Evolutionary conservation across 2,888 invertebrate species (phyloP), one percentile per base, ranked within the genome.

Genomic region (Chaitophorus viminalis): DNA sequence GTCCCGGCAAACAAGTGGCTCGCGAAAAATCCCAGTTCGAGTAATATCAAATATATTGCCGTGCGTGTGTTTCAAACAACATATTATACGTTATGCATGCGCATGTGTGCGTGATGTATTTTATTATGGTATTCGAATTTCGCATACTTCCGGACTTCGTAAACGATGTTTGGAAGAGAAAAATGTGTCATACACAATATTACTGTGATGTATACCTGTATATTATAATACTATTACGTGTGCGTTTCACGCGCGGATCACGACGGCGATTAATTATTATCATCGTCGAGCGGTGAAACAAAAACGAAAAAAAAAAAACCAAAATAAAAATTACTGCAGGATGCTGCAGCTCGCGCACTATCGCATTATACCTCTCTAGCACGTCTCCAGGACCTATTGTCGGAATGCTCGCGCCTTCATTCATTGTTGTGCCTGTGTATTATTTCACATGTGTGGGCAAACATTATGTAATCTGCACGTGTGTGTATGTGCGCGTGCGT

Each of bases 401-500:
- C 85, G 52, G 33, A n/a, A 25, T 11, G 46, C 36, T 77, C 86
- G 86, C 86, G 86, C 86, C 86, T 87, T 81, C 86, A 60, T 87
- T 79, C 72, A 87, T 87, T 87, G 86, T 86, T 78, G 70, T 79
- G 21, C 46, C 46, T 33, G 33, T 25, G 79, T 74, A 68, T 87
- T 79, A 68, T 39, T 79, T 81, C 79, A 74, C 74, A 31, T 72
- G 79, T 79, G 79, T 87, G 86, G 86, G 86, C 86, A 87, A 87
- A 87, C 31, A 74, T 79, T 87, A 87, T 87, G 86, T 31, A 87
- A 87, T 31, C 31, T 60, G 52, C 31, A n/a, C 21, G 29, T 1
- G 83, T 29, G 39, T 8, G 39, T 46, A 54, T 9, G n/a, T n/a
- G n/a, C n/a, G n/a, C n/a, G n/a, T n/a, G n/a, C n/a, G n/a, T n/a